Base-by-base conservation (phyloP, 2,797 vertebrate species). In the Mormyrops attenuatus region DNA sequence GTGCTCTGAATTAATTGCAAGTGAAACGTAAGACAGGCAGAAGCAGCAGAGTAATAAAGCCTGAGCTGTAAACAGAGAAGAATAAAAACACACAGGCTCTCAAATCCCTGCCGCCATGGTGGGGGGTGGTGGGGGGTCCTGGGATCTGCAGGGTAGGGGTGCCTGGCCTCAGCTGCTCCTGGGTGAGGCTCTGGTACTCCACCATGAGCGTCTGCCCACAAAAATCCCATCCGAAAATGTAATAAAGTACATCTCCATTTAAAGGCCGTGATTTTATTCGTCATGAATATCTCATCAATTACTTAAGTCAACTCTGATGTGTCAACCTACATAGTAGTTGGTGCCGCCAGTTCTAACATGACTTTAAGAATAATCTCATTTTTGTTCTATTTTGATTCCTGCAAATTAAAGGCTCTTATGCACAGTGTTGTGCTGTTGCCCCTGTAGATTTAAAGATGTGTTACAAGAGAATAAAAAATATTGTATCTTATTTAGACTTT, bases 31-130 rank as follows among this genome's bases (percentile, higher is more conserved):
- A 94, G 90, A 92, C 52, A 0, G 60, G 90, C 84, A 90, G 90
- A 50, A 90, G 85, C 91, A 91, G 91, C 92, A 93, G 92, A 90
- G 92, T 77, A 93, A 90, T 94, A 93, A 94, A 93, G 69, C 30
- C n/a, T 17, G 49, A 8, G 66, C 69, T 82, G 89, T 88, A 91
- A 91, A 87, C 90, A 73, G 50, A 38, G 77, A 41, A 34, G 49
- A 90, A 89, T 88, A 90, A 89, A 91, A 85, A 77, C 89, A 69
- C 15, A 20, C 41, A 55, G 44, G 77, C 80, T 38, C 87, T 89
- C 6, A 44, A 60, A 85, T 87, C 87, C 84, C 20, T 15, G 52
- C 60, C 34, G 88, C 57, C 88, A 26, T 3, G 66, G 66, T 69
- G 66, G 66, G 66, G 66, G 66, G 13, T 30, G 7, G 8, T 9